Conservation (phyloP, 2,888 invertebrate genomes). For the Brenthis ino region DNA sequence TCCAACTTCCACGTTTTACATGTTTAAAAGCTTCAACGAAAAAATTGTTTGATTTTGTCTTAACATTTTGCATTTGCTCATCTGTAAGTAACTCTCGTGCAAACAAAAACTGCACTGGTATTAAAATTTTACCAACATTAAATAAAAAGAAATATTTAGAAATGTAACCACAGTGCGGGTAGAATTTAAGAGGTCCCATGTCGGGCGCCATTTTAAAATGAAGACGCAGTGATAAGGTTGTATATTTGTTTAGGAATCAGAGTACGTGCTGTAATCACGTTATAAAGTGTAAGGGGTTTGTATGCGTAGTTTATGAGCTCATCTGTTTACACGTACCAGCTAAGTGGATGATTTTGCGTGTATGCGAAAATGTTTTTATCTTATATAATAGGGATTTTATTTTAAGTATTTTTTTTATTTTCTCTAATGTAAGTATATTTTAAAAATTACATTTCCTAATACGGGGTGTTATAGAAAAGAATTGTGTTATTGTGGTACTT, state of each 20-base stretch:
- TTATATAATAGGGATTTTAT: conserved; percentile 17
- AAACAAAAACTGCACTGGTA: not conserved
- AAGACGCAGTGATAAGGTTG: conserved; percentile 55
- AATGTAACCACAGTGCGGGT: conserved; percentile 26
- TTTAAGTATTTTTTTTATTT: conserved; percentile 18
- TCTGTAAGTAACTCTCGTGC: not conserved
- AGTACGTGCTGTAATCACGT: conserved; percentile 43
- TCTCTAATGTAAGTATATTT: too few species aligned
- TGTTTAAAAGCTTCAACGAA: conserved; percentile 11
- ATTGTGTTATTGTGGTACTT: too few species aligned
- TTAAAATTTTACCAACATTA: not conserved
- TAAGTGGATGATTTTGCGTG: conserved; percentile 36
- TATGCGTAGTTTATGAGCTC: conserved; percentile 38
- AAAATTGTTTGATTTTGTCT: not conserved
- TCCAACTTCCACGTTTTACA: conserved; percentile 8
- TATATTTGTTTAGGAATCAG: conserved; percentile 57
- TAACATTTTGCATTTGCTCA: conserved; percentile 3
- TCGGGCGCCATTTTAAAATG: conserved; percentile 63
- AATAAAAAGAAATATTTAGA: not conserved
- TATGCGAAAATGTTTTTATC: conserved; percentile 27
- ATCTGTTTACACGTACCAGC: conserved; percentile 35
- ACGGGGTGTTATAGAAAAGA: not conserved
- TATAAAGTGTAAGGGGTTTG: conserved; percentile 39
- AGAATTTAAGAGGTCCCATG: conserved; percentile 23
- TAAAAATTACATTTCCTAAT: not conserved